Base-by-base conservation (phyloP, 1,140 invertebrate species). In the Psix sp. region DNA sequence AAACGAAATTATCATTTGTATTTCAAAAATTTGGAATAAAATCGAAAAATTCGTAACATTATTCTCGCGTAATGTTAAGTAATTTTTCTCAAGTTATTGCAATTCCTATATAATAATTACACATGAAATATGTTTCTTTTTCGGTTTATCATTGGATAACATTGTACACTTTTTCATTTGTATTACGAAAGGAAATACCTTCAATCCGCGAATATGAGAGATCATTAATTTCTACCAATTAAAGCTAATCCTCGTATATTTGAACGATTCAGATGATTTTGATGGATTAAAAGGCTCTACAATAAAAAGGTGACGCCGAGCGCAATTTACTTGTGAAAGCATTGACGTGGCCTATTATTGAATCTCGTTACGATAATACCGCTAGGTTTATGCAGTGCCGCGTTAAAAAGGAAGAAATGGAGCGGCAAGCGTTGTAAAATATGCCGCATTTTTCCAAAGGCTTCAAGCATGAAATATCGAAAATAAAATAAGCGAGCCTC, bases 401-500 rank as follows among this genome's bases (percentile, higher is more conserved):
- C 31, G 33, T 5, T 29, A 63, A 42, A 62, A 71, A 42, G 40
- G 35, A 46, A 56, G 49, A 76, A 71, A 57, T 57, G 59, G 59
- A 33, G 40, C 24, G 42, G 14, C 40, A 13, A 54, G 40, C 11
- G 16, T 11, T 17, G 26, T 20, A 38, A 38, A 42, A 54, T 54
- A 43, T 17, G 5, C 13, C 16, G 21, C 6, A 2, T 48, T 59
- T 31, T 49, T 39, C 16, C 11, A 18, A 21, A 17, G 52, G 35
- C 29, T 45, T 40, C 57, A 31, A 31, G 17, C 52, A 43, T 51
- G 43, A 68, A 68, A 72, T 67, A 74, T 68, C 26, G 45, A 35
- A 49, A 68, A 65, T 66, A 74, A 65, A 65, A 67, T n/a, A n/a
- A n/a, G 51, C 71, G 48, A 73, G 52, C 56, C 60, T 40, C 54